A percentile compares a stretch with the other conserved stretches of the same genome.
phyloP scores from a whole-genome alignment of 53 echinoderm and acorn worm genomes.

The Henricia sp. region DNA sequence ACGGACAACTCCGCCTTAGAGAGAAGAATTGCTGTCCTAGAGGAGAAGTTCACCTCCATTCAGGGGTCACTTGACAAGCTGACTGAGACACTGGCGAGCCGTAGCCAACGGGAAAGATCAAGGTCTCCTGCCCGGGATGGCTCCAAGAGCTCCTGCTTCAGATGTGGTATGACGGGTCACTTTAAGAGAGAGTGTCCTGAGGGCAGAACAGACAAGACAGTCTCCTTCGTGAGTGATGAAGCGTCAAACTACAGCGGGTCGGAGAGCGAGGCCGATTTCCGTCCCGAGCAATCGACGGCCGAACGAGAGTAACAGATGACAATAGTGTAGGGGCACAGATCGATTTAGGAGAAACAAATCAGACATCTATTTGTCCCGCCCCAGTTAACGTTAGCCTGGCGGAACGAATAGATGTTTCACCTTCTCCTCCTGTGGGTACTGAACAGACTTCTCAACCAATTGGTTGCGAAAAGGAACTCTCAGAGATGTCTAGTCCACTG shows the following conservation, averaged over 20 bases:
- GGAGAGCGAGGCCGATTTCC: slow-evolving; percentile 35
- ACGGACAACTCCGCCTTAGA: background rate
- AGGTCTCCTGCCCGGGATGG: background rate
- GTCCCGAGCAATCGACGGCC: slow-evolving; percentile 24
- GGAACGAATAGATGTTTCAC: too few relatives aligned
- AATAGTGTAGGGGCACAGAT: too few relatives aligned
- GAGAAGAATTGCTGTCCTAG: slow-evolving; percentile 12
- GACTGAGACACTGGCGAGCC: background rate
- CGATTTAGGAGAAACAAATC: too few relatives aligned
- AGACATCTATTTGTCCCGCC: too few relatives aligned
- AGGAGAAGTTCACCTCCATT: slow-evolving; percentile 14
- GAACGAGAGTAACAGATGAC: background rate
- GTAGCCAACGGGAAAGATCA: background rate
- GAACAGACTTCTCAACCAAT: too few relatives aligned
- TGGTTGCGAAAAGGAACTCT: too few relatives aligned
- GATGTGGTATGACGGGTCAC: slow-evolving; percentile 29
- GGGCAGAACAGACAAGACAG: slow-evolving; percentile 1
- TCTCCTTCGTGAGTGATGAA: slow-evolving; percentile 37
- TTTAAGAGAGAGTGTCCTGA: slow-evolving; percentile 25
- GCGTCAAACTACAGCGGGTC: slow-evolving; percentile 52
- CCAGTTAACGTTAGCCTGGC: too few relatives aligned
- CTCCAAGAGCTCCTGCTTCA: slow-evolving; percentile 18
- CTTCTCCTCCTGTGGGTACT: too few relatives aligned
- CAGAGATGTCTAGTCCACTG: slow-evolving; percentile 1
- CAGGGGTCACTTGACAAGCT: slow-evolving; percentile 17